Conservation (phyloP, 64 coral and sea anemone species). For the Hydrozoanthus tunicans region DNA sequence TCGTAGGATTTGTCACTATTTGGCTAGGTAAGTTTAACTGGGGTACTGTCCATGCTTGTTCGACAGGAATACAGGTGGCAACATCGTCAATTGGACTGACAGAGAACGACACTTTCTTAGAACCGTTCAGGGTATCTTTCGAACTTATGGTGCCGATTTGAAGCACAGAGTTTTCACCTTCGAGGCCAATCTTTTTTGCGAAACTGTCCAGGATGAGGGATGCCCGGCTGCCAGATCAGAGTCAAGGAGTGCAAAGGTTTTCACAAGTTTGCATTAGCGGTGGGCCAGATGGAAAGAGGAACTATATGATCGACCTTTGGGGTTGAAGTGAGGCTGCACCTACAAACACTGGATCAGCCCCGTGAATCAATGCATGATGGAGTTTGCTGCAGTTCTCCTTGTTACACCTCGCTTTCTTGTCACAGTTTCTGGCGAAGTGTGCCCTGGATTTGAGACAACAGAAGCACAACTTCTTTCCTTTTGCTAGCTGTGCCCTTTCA, state of each 20-base stretch:
- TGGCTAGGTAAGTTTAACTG: conserved; percentile 49
- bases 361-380: conserved; percentile 64
- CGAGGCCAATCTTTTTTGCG: conserved; percentile 41
- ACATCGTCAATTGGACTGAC: not conserved
- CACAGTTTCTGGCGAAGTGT: conserved; percentile 27
- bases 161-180: conserved; percentile 15
- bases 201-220: conserved; percentile 50
- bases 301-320: not conserved
- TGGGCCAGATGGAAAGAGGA: not conserved
- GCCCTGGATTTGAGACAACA: conserved; percentile 52
- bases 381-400: conserved; percentile 51
- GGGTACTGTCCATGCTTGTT: conserved; percentile 43
- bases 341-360: not conserved
- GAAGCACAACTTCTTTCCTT: conserved; percentile 70
- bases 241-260: conserved; percentile 45
- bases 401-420: not conserved
- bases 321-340: not conserved
- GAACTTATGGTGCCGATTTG: conserved; percentile 60
- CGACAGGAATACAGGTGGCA: not conserved
- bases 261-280: not conserved
- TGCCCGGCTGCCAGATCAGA: conserved; percentile 60
- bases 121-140: not conserved
- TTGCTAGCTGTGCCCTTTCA: conserved; percentile 36
- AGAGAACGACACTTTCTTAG: conserved; percentile 31
- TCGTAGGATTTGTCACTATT: not conserved